A percentile compares a stretch with the other conserved stretches of the same genome.
Conservation (phyloP, 2,797 vertebrate species). For the Parotocinclus haroldoi region DNA sequence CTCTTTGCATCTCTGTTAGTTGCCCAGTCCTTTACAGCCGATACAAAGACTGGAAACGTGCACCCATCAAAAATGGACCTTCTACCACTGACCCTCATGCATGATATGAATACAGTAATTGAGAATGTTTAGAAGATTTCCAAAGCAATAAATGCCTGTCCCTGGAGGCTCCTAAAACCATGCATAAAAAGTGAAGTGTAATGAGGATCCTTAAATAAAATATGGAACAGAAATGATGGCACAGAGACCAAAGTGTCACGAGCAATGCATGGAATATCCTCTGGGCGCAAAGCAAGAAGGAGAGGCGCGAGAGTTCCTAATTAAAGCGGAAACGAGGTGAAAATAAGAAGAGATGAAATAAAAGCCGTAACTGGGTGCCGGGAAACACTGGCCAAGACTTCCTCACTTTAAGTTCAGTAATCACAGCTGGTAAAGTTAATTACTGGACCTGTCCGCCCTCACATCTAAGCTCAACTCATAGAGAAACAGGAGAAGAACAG, state of each 20-base stretch:
- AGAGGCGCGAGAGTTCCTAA: constrained; percentile 5
- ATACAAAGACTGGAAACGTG: too few relatives aligned
- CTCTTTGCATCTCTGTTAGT: too few relatives aligned
- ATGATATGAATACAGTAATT: too few relatives aligned
- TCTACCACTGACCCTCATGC: neutral
- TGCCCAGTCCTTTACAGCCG: neutral
- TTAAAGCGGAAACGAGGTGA: constrained; percentile 26
- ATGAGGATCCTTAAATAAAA: constrained; percentile 11
- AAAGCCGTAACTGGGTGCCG: constrained; percentile 40
- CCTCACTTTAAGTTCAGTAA: constrained; percentile 55
- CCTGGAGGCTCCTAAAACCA: constrained; percentile 1
- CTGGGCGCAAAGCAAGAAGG: neutral
- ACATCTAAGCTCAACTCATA: too few relatives aligned
- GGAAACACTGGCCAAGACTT: constrained; percentile 30
- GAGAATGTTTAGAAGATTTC: too few relatives aligned
- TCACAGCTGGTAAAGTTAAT: constrained; percentile 61
- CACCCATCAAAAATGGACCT: too few relatives aligned
- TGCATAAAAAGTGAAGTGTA: neutral
- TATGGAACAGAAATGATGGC: constrained; percentile 1
- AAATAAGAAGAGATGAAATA: constrained; percentile 36
- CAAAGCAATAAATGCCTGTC: too few relatives aligned
- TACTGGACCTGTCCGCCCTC: constrained; percentile 9
- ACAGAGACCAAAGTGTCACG: constrained; percentile 3
- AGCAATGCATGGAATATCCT: neutral
- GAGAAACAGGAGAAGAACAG: too few relatives aligned